phyloP scores from a whole-genome alignment of 1,140 invertebrate genomes.

The Eurosta solidaginis region DNA sequence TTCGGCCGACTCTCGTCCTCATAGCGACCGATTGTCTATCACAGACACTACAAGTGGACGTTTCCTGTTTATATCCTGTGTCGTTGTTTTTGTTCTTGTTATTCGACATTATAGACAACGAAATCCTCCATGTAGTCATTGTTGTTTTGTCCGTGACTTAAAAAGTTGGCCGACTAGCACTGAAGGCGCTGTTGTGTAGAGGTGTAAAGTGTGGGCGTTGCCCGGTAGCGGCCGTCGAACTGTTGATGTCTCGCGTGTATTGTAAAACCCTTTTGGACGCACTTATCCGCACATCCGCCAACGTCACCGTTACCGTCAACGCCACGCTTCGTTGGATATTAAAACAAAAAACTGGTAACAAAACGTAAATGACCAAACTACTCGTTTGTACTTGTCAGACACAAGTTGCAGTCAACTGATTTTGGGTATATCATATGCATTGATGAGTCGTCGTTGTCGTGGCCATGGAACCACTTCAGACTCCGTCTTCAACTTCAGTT shows the following conservation, averaged over 20 bases:
- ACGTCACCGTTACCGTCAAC: too few relatives aligned
- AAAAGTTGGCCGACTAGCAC: background rate
- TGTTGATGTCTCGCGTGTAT: background rate
- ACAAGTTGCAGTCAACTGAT: background rate
- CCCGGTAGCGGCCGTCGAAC: background rate
- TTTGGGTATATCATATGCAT: background rate
- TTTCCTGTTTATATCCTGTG: background rate
- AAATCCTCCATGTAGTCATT: background rate
- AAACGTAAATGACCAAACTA: too few relatives aligned
- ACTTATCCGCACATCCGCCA: background rate
- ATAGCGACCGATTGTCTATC: background rate
- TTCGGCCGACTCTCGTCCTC: background rate
- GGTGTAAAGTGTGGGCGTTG: background rate
- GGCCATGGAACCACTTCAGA: slow-evolving; percentile 11
- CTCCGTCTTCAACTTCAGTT: slow-evolving; percentile 1
- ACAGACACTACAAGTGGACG: slow-evolving; percentile 18
- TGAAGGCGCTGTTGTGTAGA: background rate
- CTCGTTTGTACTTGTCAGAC: too few relatives aligned
- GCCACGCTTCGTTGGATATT: slow-evolving; percentile 10
- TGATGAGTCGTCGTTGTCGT: background rate
- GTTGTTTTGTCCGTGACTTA: background rate
- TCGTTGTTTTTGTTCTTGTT: background rate
- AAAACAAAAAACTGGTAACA: background rate
- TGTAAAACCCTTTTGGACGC: background rate
- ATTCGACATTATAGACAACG: too few relatives aligned